phyloP scores from a whole-genome alignment of 2,797 vertebrate species.

The Echeneis naucrates region DNA sequence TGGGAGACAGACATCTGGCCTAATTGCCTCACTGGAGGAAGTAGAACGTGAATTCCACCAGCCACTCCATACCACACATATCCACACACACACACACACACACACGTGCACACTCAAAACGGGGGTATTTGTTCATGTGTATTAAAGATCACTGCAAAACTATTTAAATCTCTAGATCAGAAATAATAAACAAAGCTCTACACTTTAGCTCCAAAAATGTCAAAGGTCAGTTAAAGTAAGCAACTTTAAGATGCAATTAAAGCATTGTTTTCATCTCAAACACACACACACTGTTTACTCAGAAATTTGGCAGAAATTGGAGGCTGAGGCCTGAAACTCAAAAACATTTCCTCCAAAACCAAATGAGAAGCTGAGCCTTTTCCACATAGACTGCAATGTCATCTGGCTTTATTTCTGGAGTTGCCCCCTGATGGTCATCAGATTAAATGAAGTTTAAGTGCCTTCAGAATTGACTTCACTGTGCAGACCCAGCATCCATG shows the following conservation, averaged over 20 bases:
- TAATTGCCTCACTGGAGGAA: constrained; percentile 83
- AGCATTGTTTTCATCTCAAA: neutral
- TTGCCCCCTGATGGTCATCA: no score
- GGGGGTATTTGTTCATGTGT: neutral
- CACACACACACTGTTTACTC: neutral
- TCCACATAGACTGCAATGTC: no score
- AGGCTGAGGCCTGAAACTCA: no score
- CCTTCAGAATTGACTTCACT: no score
- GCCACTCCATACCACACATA: constrained; percentile 48
- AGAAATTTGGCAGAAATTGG: neutral
- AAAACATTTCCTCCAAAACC: no score
- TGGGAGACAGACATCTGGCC: constrained; percentile 79
- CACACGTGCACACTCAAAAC: no score
- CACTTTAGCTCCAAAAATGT: neutral
- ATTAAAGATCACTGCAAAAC: constrained; percentile 11
- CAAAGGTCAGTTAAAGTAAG: neutral
- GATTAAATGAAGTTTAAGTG: no score
- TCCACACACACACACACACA: constrained; percentile 27
- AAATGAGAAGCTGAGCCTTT: no score
- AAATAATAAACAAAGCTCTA: neutral
- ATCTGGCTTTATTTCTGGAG: no score
- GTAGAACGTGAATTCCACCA: constrained; percentile 84
- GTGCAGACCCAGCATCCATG: no score
- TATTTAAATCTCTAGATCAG: neutral
- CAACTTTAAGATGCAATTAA: neutral